These are phyloP conservation scores for Uromys caudimaculatus DNA, from an alignment of 2,797 vertebrate species.

Conservation along the genomic window DNA sequence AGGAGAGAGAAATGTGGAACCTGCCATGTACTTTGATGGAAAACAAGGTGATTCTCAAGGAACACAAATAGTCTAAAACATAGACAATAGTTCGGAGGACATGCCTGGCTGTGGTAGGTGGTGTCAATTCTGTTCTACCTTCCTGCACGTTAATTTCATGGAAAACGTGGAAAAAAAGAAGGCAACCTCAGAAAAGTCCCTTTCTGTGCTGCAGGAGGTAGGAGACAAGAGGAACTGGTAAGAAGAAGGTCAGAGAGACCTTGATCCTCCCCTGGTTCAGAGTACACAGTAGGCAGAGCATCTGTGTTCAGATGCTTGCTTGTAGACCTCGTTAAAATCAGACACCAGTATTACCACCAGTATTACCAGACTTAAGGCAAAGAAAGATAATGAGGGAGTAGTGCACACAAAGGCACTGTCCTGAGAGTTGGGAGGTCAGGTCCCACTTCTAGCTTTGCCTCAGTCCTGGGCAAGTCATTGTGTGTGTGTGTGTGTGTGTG, in stretches of 20 bases:
- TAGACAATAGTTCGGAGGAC: too few relatives aligned
- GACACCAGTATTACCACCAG: not conserved
- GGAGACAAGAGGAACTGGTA: not conserved
- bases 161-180: not conserved
- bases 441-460: not conserved
- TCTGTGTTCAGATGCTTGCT: not conserved
- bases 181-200: not conserved
- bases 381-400: accelerated
- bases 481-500: too few relatives aligned
- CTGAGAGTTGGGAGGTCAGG: not conserved
- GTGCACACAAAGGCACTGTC: not conserved
- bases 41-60: not conserved
- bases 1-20: not conserved
- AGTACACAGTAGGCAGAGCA: not conserved
- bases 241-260: not conserved
- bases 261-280: not conserved
- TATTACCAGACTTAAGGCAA: not conserved
- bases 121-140: not conserved
- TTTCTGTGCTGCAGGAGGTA: not conserved
- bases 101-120: too few relatives aligned
- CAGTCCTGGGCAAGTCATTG: accelerated
- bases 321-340: not conserved
- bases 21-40: not conserved
- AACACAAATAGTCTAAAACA: not conserved
- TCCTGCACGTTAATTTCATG: not conserved